Percentiles rank a stretch among this genome's conserved stretches.
These are phyloP conservation scores for Agelastica alni DNA, from an alignment of 2,888 invertebrate species.

Conservation along the genomic window DNA sequence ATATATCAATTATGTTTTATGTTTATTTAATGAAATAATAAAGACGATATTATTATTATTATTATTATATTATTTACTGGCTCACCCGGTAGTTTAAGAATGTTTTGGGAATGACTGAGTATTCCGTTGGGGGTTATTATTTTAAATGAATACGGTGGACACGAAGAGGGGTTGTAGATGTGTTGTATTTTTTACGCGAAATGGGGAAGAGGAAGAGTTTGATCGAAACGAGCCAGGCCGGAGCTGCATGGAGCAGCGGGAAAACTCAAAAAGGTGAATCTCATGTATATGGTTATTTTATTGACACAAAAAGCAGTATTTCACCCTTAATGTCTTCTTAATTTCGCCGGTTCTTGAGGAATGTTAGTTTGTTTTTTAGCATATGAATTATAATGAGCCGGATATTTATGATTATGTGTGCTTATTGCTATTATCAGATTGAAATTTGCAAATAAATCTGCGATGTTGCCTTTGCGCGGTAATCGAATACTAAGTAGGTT, in stretches of 20 bases:
- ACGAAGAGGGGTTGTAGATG: no score
- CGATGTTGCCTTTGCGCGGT: conserved; percentile 12
- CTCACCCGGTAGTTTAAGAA: no score
- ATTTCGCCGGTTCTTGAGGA: conserved; percentile 27
- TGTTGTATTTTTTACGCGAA: no score
- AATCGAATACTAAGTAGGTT: conserved; percentile 12
- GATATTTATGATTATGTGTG: conserved; percentile 28
- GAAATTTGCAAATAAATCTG: conserved; percentile 22
- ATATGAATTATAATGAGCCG: conserved; percentile 27
- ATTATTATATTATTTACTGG: no score
- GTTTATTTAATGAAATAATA: no score
- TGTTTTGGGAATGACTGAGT: no score
- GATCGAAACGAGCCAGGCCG: conserved; percentile 8
- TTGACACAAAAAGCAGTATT: conserved; percentile 27
- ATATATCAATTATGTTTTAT: no score
- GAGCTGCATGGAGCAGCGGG: conserved; percentile 25
- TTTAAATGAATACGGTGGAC: no score
- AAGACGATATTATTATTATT: no score
- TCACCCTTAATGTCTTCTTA: conserved; percentile 34
- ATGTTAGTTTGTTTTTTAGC: conserved; percentile 27
- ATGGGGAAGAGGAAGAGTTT: no score
- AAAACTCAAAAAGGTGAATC: conserved; percentile 29
- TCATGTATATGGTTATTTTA: conserved; percentile 30
- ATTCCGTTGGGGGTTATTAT: no score
- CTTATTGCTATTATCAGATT: conserved; percentile 21